These are phyloP conservation scores for Amphiprion ocellaris DNA, from an alignment of 2,113 vertebrate genomes.

Conservation along the genomic window DNA sequence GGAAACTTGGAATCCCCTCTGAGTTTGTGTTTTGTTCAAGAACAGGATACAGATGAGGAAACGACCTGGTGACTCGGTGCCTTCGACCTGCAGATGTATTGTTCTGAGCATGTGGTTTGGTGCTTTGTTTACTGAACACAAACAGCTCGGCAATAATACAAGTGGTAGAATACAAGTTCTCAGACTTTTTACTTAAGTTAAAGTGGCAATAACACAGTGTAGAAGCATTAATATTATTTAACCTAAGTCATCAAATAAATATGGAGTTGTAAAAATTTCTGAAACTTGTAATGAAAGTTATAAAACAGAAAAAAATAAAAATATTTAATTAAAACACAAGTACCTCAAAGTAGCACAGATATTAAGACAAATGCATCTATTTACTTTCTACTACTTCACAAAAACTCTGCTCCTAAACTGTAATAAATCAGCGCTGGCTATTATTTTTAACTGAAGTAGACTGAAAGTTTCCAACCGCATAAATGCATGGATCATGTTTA, in stretches of 20 bases:
- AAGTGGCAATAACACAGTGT: neutral
- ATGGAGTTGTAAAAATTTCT: too few relatives aligned
- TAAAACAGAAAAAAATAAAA: too few relatives aligned
- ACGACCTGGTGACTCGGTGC: constrained; percentile 55
- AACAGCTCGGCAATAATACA: constrained; percentile 12
- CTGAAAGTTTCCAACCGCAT: neutral
- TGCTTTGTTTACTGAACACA: constrained; percentile 37
- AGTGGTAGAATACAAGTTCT: neutral
- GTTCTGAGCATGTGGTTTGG: constrained; percentile 59
- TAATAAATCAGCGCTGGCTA: constrained; percentile 1
- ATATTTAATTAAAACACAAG: too few relatives aligned
- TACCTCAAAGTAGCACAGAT: too few relatives aligned
- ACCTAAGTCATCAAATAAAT: too few relatives aligned
- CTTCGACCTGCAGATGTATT: constrained; percentile 43
- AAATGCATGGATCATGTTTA: neutral
- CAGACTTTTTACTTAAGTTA: neutral
- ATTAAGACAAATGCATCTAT: too few relatives aligned
- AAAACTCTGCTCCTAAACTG: neutral
- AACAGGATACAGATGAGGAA: constrained; percentile 80
- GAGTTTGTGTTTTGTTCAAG: constrained; percentile 67
- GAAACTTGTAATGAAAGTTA: too few relatives aligned
- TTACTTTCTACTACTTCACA: too few relatives aligned
- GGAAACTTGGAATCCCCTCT: constrained; percentile 60
- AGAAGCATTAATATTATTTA: too few relatives aligned
- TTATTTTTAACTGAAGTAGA: neutral